These are phyloP conservation scores for Odontomachus brunneus DNA, from an alignment of 1,140 invertebrate species.

Conservation along the genomic window DNA sequence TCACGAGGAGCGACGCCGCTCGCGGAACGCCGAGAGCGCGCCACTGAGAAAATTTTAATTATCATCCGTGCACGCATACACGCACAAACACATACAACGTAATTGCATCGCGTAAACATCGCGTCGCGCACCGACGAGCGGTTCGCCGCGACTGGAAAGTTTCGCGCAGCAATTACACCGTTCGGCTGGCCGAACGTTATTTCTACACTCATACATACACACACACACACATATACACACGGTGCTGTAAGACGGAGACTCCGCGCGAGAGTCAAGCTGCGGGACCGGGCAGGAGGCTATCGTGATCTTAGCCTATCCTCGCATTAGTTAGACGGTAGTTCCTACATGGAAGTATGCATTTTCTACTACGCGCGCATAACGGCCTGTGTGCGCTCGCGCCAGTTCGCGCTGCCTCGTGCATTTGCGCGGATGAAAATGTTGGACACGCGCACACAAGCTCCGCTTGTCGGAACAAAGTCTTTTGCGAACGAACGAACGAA, in stretches of 20 bases:
- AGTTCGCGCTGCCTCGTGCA: no score
- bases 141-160: slow-evolving; percentile 62
- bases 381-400: background rate
- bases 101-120: slow-evolving; percentile 30
- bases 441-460: slow-evolving; percentile 5
- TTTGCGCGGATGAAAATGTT: slow-evolving; percentile 63
- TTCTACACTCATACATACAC: background rate
- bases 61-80: background rate
- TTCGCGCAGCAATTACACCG: slow-evolving; percentile 66
- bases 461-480: slow-evolving; percentile 66
- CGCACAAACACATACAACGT: background rate
- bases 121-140: slow-evolving; percentile 39
- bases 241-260: slow-evolving; percentile 38
- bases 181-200: slow-evolving; percentile 54
- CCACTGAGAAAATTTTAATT: slow-evolving; percentile 42
- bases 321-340: slow-evolving; percentile 61
- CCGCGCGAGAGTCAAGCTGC: slow-evolving; percentile 1
- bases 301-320: slow-evolving; percentile 65
- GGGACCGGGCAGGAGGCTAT: slow-evolving; percentile 34
- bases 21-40: slow-evolving; percentile 2
- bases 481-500: slow-evolving; percentile 50
- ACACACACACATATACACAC: background rate
- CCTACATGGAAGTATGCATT: slow-evolving; percentile 64
- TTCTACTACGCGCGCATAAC: slow-evolving; percentile 27
- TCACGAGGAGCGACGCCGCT: slow-evolving; percentile 15